Percentiles rank a stretch among this genome's conserved stretches.
phyloP scores from a whole-genome alignment of 2,888 invertebrate genomes.

The Metopia argyrocephala region DNA sequence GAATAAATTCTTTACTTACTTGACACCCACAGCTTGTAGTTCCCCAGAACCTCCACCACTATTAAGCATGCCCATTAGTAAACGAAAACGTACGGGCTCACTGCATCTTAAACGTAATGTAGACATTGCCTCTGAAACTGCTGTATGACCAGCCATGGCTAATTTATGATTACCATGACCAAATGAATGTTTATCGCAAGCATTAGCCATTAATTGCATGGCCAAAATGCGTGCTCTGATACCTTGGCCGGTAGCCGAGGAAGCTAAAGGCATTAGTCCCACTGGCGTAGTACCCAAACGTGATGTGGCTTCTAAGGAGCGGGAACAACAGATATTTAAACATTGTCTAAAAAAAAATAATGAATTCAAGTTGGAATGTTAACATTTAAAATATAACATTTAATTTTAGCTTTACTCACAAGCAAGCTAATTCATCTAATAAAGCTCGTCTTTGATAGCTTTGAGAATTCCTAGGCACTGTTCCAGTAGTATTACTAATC shows the following conservation, averaged over 20 bases:
- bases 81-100: slow-evolving; percentile 94
- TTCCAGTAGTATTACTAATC: slow-evolving; percentile 71
- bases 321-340: slow-evolving; percentile 87
- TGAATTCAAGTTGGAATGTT: not conserved
- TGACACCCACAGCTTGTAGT: slow-evolving; percentile 88
- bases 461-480: slow-evolving; percentile 81
- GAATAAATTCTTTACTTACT: too few species aligned
- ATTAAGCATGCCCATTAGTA: slow-evolving; percentile 92
- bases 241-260: slow-evolving; percentile 92
- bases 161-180: slow-evolving; percentile 76
- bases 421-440: slow-evolving; percentile 91
- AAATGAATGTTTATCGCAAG: slow-evolving; percentile 82
- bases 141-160: slow-evolving; percentile 86
- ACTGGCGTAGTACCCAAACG: slow-evolving; percentile 88
- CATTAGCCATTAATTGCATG: slow-evolving; percentile 91
- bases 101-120: slow-evolving; percentile 92
- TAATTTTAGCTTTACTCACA: slow-evolving; percentile 81
- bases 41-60: slow-evolving; percentile 87
- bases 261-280: slow-evolving; percentile 90
- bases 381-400: not conserved
- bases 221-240: slow-evolving; percentile 91
- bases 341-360: slow-evolving; percentile 83
- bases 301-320: slow-evolving; percentile 89
- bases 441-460: slow-evolving; percentile 86
- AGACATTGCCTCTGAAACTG: slow-evolving; percentile 94